Evolutionary conservation across 2,797 vertebrate species (phyloP), one percentile per base, ranked within the genome.

Genomic region (Sebastes oblongus): DNA sequence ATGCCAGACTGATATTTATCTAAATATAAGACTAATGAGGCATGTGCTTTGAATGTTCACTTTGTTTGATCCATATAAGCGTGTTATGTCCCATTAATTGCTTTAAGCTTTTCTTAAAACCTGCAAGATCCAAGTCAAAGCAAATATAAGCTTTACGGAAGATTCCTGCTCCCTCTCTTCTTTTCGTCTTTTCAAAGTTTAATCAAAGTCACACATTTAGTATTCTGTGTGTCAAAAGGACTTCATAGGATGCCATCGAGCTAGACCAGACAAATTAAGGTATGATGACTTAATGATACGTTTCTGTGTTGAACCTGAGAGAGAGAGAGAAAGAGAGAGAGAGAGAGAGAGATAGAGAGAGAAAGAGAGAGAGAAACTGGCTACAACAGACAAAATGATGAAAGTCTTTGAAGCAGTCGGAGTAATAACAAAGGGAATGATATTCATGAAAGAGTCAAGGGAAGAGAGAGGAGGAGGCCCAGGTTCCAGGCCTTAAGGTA

Each of bases 401-500:
- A 76, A 89, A 87, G 84, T 72, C 86, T 94, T 92, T 89, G 84
- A 90, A 92, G 88, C 72, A 75, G 82, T 77, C 39, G 11, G 78
- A 50, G 85, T 68, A 81, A 77, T 58, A 88, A 88, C 83, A 89
- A 90, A 87, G 73, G 50, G 86, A 89, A 85, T 82, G 75, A 82
- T 83, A 86, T 87, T 88, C 84, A 91, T 80, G 76, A 79, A 85
- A 69, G 81, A 91, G 76, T 82, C 14, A 39, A 67, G 32, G 65
- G 58, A 64, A 62, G 62, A 34, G 64, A 58, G 27, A 70, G 39
- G 66, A 67, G 59, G 67, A 75, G 66, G 67, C 64, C 59, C 30
- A 58, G 42, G 77, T 87, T 90, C 66, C 85, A 91, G 90, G 92
- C 91, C 90, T 91, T 69, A 78, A 89, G 90, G 91, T 92, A 82